phyloP scores from a whole-genome alignment of 2,888 invertebrate species.

The Auanema sp. region DNA sequence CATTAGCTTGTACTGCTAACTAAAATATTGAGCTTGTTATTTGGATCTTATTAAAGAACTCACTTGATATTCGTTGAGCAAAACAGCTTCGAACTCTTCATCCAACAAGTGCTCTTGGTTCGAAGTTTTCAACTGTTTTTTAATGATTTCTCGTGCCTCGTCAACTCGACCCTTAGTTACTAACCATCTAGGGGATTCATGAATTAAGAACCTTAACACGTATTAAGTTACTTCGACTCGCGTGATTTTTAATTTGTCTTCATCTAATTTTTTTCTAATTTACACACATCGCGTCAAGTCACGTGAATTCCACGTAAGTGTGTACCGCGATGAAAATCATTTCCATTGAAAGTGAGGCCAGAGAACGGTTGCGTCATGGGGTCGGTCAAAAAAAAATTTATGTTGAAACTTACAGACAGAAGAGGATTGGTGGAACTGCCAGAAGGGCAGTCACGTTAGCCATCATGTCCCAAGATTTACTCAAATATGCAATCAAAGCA shows the following conservation, averaged over 20 bases:
- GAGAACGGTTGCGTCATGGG: too few species aligned
- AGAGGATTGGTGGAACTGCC: constrained; percentile 30
- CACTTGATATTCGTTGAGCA: constrained; percentile 31
- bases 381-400: neutral
- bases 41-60: neutral
- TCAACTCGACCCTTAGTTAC: constrained; percentile 44
- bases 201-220: constrained; percentile 28
- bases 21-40: constrained; percentile 4
- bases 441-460: constrained; percentile 28
- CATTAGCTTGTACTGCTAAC: constrained; percentile 24
- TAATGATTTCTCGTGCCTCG: constrained; percentile 43
- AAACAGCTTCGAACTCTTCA: constrained; percentile 33
- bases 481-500: constrained; percentile 42
- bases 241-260: neutral
- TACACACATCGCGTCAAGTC: neutral
- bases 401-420: constrained; percentile 21
- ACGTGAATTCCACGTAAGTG: too few species aligned
- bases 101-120: constrained; percentile 29
- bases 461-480: constrained; percentile 14
- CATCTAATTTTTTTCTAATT: neutral
- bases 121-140: constrained; percentile 27
- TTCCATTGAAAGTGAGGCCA: too few species aligned
- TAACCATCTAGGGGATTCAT: constrained; percentile 43
- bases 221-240: neutral
- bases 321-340: too few species aligned